Percentiles rank a stretch among this genome's conserved stretches.
These are phyloP conservation scores for Mugil cephalus DNA, from an alignment of 2,113 vertebrate genomes.

Conservation along the genomic window DNA sequence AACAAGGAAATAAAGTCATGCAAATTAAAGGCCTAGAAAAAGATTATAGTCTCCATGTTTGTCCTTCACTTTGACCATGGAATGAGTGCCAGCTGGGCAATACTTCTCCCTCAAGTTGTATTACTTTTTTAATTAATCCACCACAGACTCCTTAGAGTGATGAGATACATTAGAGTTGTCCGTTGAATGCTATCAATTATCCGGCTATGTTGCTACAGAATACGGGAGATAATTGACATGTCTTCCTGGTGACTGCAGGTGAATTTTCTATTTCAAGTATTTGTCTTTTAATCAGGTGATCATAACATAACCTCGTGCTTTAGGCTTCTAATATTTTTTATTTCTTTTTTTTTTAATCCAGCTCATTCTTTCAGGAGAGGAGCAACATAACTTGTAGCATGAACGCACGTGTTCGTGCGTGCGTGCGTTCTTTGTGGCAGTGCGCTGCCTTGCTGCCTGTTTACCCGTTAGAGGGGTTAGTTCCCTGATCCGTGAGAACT, in stretches of 20 bases:
- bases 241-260: constrained; percentile 29
- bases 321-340: constrained; percentile 30
- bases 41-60: constrained; percentile 67
- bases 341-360: no score
- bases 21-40: constrained; percentile 72
- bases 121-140: constrained; percentile 79
- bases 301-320: constrained; percentile 23
- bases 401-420: constrained; percentile 6
- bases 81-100: constrained; percentile 66
- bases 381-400: constrained; percentile 21
- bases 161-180: constrained; percentile 65
- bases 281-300: constrained; percentile 27
- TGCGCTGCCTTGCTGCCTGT: constrained; percentile 68
- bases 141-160: constrained; percentile 68
- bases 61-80: constrained; percentile 82
- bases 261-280: constrained; percentile 28
- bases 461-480: constrained; percentile 83
- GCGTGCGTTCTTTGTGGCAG: constrained; percentile 41
- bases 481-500: constrained; percentile 86
- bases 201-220: constrained; percentile 54
- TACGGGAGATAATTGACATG: constrained; percentile 56
- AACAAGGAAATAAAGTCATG: constrained; percentile 72
- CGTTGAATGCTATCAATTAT: constrained; percentile 67
- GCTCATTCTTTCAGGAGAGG: constrained; percentile 39
- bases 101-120: constrained; percentile 67